A percentile compares a stretch with the other conserved stretches of the same genome.
Evolutionary conservation across 1,140 invertebrate species (phyloP).

Genomic region (Megathymus violae): DNA sequence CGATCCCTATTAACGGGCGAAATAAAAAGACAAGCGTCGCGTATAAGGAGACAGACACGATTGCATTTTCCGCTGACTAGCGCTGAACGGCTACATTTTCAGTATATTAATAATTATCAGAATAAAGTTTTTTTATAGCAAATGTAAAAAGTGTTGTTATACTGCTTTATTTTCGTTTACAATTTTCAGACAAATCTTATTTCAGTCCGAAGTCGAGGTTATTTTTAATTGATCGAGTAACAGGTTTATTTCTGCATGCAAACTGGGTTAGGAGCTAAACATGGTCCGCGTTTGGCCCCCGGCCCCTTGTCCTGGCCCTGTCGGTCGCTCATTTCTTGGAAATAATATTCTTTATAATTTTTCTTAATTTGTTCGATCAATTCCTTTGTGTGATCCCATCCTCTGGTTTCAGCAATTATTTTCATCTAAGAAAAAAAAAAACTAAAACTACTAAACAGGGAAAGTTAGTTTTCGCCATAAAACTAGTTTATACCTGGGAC

Average conservation of each 20-base stretch:
- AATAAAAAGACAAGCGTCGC: no score
- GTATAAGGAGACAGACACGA: no score
- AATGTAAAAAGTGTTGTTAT: no score
- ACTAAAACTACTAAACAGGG: no score
- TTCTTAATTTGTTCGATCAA: conserved; percentile 80
- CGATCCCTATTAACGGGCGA: no score
- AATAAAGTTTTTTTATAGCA: no score
- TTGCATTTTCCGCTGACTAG: no score
- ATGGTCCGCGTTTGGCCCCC: conserved; percentile 58
- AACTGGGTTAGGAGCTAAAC: conserved; percentile 68
- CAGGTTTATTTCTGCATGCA: conserved; percentile 70
- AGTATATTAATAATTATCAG: no score
- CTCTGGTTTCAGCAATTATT: conserved; percentile 93
- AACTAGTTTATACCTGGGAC: no score
- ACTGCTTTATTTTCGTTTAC: not conserved
- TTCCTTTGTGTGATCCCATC: conserved; percentile 89
- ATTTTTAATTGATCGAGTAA: not conserved
- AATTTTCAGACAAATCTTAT: not conserved
- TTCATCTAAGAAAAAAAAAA: conserved; percentile 86
- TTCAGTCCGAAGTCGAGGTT: not conserved
- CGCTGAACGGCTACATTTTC: no score
- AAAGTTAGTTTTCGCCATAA: no score
- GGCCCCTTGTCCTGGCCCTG: conserved; percentile 42
- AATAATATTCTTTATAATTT: conserved; percentile 67
- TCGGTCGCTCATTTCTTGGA: conserved; percentile 57